phyloP scores from a whole-genome alignment of 1,140 invertebrate species.

The Neodiprion virginianus region DNA sequence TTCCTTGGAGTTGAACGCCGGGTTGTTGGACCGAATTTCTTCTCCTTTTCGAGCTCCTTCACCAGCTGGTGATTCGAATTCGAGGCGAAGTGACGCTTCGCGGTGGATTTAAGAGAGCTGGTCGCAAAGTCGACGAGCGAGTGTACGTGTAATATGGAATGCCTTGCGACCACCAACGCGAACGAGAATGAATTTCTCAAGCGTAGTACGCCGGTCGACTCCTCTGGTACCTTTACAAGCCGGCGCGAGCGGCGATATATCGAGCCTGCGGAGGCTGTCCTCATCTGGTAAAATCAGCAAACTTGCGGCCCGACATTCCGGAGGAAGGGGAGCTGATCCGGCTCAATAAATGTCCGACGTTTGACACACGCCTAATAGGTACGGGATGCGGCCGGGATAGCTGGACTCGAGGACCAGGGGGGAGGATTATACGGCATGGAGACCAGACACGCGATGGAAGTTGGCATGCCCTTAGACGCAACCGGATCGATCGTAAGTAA shows the following conservation, averaged over 20 bases:
- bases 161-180: background rate
- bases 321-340: background rate
- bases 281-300: constrained; percentile 37
- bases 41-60: constrained; percentile 11
- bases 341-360: constrained; percentile 43
- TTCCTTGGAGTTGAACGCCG: constrained; percentile 29
- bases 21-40: constrained; percentile 11
- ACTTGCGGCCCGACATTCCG: constrained; percentile 28
- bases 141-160: background rate
- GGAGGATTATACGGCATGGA: background rate
- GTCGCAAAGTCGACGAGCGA: background rate
- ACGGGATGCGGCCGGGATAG: background rate
- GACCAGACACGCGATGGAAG: constrained; percentile 21
- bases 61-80: too few relatives aligned
- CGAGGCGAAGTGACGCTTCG: too few relatives aligned
- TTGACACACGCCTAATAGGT: constrained; percentile 41
- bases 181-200: background rate
- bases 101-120: too few relatives aligned
- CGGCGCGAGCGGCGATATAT: too few relatives aligned
- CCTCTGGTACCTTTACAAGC: too few relatives aligned
- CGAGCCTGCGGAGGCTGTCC: constrained; percentile 23
- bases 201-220: background rate
- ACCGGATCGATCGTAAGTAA: constrained; percentile 45
- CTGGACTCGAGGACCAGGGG: background rate
- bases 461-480: constrained; percentile 46